Base-by-base conservation (phyloP, 35 echinoderm and acorn worm genomes). In the Patiria miniata region DNA sequence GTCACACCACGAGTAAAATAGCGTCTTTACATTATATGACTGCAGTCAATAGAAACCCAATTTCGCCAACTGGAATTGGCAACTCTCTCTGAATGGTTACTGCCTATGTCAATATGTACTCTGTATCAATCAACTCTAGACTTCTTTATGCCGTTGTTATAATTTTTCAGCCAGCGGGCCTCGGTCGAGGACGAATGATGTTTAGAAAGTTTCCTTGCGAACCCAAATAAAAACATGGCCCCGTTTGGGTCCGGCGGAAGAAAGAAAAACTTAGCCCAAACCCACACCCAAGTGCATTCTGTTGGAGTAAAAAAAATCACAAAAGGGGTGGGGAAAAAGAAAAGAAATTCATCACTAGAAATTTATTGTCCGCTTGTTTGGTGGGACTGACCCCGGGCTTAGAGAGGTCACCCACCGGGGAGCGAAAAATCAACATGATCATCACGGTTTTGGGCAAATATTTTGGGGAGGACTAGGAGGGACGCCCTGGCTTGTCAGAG, bases 361-460 rank as follows among this genome's bases (percentile, higher is more conserved):
- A 73, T 73, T 73, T 73, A 73, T 73, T 36, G 65, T 73, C 65
- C 29, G 65, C 65, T 73, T 73, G 65, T 73, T 73, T 73, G 23
- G 26, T 34, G 65, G 65, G 65, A 34, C 26, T 23, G 65, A 73
- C 65, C 65, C 65, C 65, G 65, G 29, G 65, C 65, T 26, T 73
- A 34, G 34, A 22, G 21, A 73, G 65, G 65, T 73, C 65, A 73
- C 65, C 65, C 26, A 73, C 65, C 19, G 65, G 34, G 65, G n/a
- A 34, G 65, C 26, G 26, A 30, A 73, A 68, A 36, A 73, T 73
- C 65, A 73, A 73, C 65, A 73, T 26, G 34, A 10, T 73, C 19
- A 30, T 73, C 65, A 73, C 65, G 65, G 65, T 73, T 36, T 47
- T 73, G 14, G 34, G 26, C 65, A 73, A 73, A 73, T 73, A 36